A percentile compares a stretch with the other conserved stretches of the same genome.
These are phyloP conservation scores for Mustela nigripes DNA, from an alignment of 2,113 vertebrate genomes.

Conservation along the genomic window DNA sequence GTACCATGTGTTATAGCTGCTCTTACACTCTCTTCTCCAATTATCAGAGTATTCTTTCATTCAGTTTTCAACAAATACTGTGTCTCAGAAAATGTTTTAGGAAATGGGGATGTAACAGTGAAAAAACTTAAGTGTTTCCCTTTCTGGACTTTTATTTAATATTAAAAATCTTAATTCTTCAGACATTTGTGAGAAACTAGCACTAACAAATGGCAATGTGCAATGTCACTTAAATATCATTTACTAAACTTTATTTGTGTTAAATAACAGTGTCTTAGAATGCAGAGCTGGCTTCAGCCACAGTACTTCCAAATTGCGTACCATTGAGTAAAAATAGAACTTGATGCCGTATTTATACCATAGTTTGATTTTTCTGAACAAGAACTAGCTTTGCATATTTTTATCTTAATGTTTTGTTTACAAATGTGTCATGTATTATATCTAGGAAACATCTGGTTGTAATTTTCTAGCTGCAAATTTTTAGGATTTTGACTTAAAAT, in stretches of 20 bases:
- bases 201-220: constrained; percentile 14
- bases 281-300: background rate
- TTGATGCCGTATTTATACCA: background rate
- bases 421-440: background rate
- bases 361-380: constrained; percentile 30
- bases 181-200: background rate
- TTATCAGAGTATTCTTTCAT: background rate
- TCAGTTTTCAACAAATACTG: constrained; percentile 38
- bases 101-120: background rate
- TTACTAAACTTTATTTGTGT: background rate
- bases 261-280: background rate
- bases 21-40: background rate
- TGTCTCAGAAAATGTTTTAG: background rate
- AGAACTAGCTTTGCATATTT: background rate
- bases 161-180: background rate
- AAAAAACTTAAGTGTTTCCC: constrained; percentile 18
- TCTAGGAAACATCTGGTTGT: constrained; percentile 11
- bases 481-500: constrained; percentile 1
- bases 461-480: background rate
- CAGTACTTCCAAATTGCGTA: background rate
- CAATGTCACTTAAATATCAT: background rate
- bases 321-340: background rate
- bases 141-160: constrained; percentile 23
- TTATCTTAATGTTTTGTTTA: constrained; percentile 1
- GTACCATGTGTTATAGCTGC: background rate